These are phyloP conservation scores for Salmo trutta DNA, from an alignment of 2,797 vertebrate genomes.

Conservation along the genomic window DNA sequence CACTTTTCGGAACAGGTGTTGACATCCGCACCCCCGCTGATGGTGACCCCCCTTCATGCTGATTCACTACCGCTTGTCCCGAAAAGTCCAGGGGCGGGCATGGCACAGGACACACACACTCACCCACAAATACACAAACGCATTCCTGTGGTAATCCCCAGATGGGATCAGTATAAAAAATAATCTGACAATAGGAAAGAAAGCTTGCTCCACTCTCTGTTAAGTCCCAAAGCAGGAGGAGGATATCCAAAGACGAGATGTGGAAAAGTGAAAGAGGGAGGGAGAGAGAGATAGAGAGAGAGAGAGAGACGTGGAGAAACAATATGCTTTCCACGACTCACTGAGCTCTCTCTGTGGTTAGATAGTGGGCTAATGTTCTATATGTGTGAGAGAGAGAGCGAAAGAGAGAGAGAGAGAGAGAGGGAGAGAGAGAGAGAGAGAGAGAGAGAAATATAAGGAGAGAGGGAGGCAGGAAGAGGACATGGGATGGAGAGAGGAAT, in stretches of 20 bases:
- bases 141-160: slow-evolving; percentile 43
- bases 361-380: slow-evolving; percentile 33
- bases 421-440: slow-evolving; percentile 37
- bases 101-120: slow-evolving; percentile 37
- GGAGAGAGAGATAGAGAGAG: neutral
- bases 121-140: neutral
- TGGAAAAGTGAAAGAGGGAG: neutral
- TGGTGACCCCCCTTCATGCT: slow-evolving; percentile 83
- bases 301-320: slow-evolving; percentile 5
- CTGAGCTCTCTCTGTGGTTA: slow-evolving; percentile 38
- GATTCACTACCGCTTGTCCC: slow-evolving; percentile 62
- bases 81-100: slow-evolving; percentile 51
- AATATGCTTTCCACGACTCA: slow-evolving; percentile 24
- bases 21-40: slow-evolving; percentile 83
- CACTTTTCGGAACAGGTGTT: slow-evolving; percentile 86
- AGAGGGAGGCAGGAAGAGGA: slow-evolving; percentile 21
- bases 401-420: slow-evolving; percentile 43
- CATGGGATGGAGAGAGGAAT: slow-evolving; percentile 12
- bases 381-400: neutral
- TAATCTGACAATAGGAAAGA: slow-evolving; percentile 10
- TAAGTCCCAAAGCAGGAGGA: slow-evolving; percentile 36
- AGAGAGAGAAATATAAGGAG: slow-evolving; percentile 35
- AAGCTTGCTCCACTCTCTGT: slow-evolving; percentile 28
- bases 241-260: slow-evolving; percentile 20
- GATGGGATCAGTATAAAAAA: neutral